phyloP scores from a whole-genome alignment of 2,797 vertebrate genomes.

The Cyclura pinguis region DNA sequence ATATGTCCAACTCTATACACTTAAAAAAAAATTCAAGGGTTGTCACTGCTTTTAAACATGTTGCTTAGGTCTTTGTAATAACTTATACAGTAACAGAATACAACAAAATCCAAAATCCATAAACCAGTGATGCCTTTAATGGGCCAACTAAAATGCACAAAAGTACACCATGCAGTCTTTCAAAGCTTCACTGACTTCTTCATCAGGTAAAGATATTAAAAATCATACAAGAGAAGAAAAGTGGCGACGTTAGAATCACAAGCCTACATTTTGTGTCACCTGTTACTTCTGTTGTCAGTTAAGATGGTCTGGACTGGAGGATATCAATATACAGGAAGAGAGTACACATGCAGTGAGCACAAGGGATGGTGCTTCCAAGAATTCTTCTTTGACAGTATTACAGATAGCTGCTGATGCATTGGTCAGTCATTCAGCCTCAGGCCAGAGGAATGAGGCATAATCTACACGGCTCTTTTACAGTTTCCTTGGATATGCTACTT shows the following conservation, averaged over 20 bases:
- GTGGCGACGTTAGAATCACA: no score
- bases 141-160: no score
- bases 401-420: accelerated
- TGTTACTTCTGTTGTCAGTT: no score
- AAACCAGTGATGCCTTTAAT: neutral
- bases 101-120: neutral
- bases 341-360: neutral
- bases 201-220: no score
- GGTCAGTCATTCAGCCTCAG: conserved; percentile 2
- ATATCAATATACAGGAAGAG: neutral
- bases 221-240: no score
- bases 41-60: neutral
- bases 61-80: neutral
- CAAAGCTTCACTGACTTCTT: no score
- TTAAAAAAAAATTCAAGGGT: neutral
- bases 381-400: neutral
- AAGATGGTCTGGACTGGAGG: neutral
- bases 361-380: neutral
- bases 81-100: neutral
- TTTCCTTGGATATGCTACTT: conserved; percentile 19
- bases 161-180: no score
- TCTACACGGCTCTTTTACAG: neutral
- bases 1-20: neutral
- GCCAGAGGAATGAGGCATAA: neutral
- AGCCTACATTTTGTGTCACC: no score